phyloP scores from a whole-genome alignment of 2,797 vertebrate species.

The Phataginus tricuspis region DNA sequence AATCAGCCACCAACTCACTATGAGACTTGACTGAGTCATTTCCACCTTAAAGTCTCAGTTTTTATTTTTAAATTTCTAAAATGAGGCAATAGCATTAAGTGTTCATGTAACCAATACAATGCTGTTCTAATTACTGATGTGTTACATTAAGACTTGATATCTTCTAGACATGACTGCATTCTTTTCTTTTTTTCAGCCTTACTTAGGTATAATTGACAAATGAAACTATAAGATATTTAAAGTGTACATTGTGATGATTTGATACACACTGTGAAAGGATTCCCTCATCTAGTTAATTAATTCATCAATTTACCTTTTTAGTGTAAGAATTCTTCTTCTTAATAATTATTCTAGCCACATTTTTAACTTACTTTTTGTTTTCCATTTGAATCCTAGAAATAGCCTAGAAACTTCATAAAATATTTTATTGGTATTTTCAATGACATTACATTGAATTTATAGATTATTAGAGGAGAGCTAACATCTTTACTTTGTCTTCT shows the following conservation, averaged over 20 bases:
- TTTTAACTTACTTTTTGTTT: neutral
- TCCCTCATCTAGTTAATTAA: neutral
- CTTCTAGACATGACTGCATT: neutral
- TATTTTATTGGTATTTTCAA: neutral
- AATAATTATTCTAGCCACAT: neutral
- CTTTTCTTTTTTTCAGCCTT: neutral
- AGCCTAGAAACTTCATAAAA: neutral
- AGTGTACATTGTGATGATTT: neutral
- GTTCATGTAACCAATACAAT: neutral
- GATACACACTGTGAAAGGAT: neutral
- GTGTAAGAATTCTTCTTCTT: neutral
- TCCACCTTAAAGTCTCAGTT: neutral
- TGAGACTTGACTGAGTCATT: neutral
- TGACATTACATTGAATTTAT: neutral
- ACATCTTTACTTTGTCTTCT: neutral
- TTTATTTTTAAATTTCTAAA: constrained; percentile 3
- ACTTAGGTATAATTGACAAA: neutral
- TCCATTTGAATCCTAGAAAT: neutral
- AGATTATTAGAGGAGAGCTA: neutral
- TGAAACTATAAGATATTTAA: neutral
- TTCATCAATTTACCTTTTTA: neutral
- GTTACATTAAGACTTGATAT: neutral
- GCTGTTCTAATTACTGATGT: neutral
- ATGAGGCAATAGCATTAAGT: neutral
- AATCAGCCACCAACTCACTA: neutral